Evolutionary conservation across 2,113 vertebrate species (phyloP).

Genomic region (Petrocephalus microphthalmus): DNA sequence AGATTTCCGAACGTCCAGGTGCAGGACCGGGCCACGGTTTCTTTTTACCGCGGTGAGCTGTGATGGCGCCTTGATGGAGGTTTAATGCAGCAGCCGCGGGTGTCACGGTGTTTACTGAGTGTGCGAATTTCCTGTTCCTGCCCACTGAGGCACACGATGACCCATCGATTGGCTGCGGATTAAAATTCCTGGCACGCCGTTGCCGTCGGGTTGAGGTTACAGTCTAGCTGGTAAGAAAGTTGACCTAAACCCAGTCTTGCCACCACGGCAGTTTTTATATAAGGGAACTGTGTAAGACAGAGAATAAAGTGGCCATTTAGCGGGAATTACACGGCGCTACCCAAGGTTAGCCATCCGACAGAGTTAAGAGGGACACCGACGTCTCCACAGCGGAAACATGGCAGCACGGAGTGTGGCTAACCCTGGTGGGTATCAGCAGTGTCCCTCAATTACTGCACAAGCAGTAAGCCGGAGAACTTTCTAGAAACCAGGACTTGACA

Average conservation of each 20-base stretch:
- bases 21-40: slow-evolving; percentile 53
- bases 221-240: slow-evolving; percentile 69
- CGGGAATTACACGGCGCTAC: slow-evolving; percentile 53
- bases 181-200: slow-evolving; percentile 68
- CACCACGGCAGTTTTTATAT: slow-evolving; percentile 51
- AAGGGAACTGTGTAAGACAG: background rate
- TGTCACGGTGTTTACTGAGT: slow-evolving; percentile 58
- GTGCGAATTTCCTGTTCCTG: slow-evolving; percentile 62
- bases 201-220: slow-evolving; percentile 59
- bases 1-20: slow-evolving; percentile 38
- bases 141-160: slow-evolving; percentile 61
- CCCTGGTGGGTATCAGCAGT: slow-evolving; percentile 53
- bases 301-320: slow-evolving; percentile 44
- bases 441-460: slow-evolving; percentile 6
- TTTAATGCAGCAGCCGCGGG: slow-evolving; percentile 50
- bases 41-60: slow-evolving; percentile 57
- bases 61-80: slow-evolving; percentile 52
- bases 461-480: background rate
- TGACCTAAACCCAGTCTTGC: slow-evolving; percentile 63
- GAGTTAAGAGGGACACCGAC: slow-evolving; percentile 45
- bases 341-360: slow-evolving; percentile 58
- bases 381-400: slow-evolving; percentile 48
- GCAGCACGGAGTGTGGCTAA: slow-evolving; percentile 16
- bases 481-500: background rate
- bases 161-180: slow-evolving; percentile 68